Conservation (phyloP, 2,888 invertebrate species). For the Phaonia tiefii region DNA sequence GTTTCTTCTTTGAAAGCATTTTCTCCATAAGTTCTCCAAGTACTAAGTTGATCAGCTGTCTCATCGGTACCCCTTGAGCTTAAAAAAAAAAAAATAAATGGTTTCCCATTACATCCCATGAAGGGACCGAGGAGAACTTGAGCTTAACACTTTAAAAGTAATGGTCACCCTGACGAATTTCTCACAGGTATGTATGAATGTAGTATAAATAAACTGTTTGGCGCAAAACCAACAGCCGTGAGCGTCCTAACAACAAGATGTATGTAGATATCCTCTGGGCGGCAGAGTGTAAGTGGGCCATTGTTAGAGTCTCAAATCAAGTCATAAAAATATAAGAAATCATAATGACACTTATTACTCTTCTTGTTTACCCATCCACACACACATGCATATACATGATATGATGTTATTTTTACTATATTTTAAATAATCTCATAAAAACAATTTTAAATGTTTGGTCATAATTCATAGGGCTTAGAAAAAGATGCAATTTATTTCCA, state of each 20-base stretch:
- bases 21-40: no score
- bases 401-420: constrained; percentile 4
- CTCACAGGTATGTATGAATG: no score
- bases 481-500: constrained; percentile 34
- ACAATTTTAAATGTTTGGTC: constrained; percentile 29
- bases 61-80: no score
- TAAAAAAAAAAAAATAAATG: no score
- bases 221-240: constrained; percentile 5
- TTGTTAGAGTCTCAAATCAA: constrained; percentile 19
- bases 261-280: constrained; percentile 7
- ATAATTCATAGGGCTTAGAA: constrained; percentile 34
- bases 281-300: background rate
- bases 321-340: constrained; percentile 23
- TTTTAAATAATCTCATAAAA: constrained; percentile 29
- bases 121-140: no score
- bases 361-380: constrained; percentile 16
- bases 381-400: background rate
- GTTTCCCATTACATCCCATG: no score
- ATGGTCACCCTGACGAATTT: no score
- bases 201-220: no score
- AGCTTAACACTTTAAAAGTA: no score
- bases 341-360: constrained; percentile 41
- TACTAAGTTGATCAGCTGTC: no score
- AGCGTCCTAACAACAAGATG: constrained; percentile 33
- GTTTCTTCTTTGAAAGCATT: no score